phyloP scores from a whole-genome alignment of 2,113 vertebrate species.

The Sclerurus mexicanus region DNA sequence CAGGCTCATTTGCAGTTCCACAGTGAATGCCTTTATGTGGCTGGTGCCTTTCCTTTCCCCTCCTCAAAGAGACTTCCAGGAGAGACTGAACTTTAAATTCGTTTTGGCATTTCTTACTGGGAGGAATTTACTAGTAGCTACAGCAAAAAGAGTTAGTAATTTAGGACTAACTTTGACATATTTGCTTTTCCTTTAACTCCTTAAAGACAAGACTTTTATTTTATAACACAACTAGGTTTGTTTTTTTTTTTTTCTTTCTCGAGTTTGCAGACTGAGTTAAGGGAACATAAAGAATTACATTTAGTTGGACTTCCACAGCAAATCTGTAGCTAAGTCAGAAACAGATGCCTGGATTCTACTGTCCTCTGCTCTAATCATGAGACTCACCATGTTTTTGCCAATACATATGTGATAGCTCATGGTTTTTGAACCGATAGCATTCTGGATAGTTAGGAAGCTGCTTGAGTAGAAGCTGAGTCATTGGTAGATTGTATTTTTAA shows the following conservation, averaged over 20 bases:
- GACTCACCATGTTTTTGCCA: background rate
- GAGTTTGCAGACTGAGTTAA: background rate
- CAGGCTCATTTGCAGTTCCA: conserved; percentile 62
- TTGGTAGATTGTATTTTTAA: conserved; percentile 5
- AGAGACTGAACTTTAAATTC: conserved; percentile 37
- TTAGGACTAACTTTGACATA: background rate
- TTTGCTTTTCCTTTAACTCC: background rate
- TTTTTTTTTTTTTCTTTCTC: background rate
- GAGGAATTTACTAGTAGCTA: background rate
- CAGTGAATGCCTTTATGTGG: conserved; percentile 32
- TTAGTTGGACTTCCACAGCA: background rate
- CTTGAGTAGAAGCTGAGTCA: background rate
- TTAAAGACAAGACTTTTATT: background rate
- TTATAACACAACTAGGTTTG: background rate
- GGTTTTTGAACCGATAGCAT: background rate
- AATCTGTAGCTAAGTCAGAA: background rate
- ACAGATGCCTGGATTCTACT: background rate
- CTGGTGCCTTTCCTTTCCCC: conserved; percentile 39
- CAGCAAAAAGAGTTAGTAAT: background rate
- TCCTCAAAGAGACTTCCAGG: conserved; percentile 24
- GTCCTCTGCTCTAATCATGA: background rate
- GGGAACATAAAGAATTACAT: background rate
- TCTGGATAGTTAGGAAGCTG: background rate
- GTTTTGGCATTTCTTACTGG: background rate
- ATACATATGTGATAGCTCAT: background rate